Base-by-base conservation (phyloP, 2,888 invertebrate species). In the Bombyx huttoni region DNA sequence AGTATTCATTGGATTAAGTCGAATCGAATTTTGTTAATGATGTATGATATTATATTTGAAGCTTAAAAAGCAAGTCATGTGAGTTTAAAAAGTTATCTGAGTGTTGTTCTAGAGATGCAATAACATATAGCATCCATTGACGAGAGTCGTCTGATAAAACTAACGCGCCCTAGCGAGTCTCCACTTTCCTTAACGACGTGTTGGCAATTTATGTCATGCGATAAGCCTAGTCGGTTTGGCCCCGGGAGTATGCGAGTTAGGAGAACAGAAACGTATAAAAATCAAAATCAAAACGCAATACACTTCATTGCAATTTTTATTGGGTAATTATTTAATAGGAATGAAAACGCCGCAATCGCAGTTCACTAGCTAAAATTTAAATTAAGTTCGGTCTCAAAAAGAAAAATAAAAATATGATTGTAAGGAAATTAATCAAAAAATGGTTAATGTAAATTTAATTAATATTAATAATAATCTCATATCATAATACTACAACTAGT, bases 181-280 rank as follows among this genome's bases (percentile, higher is more conserved):
- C 83, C 84, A 80, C 70, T 70, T 79, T 81, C 83, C 84, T 86
- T 87, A 81, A 87, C 87, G 87, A 86, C 79, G 82, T 83, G 87
- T 82, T 80, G 86, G 85, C 86, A 87, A 88, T 86, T 87, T 88
- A 86, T 87, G 78, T 80, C 70, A 68, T 67, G 76, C 83, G 87
- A 88, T 88, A 88, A 87, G 85, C 86, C 70, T 75, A 83, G 79
- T 82, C 84, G 82, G 84, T 85, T 84, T 82, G 75, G 80, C 81
- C 75, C 70, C 68, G 69, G 76, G 77, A 74, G 65, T 68, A 73
- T 70, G 73, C 73, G 75, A 75, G 75, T 80, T 77, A 78, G 74
- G 70, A 72, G 64, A 68, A 71, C 68, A 71, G 75, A 78, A 75
- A 74, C 78, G 71, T 40, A 5, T 24, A 24, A 40, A 40, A 40